These are phyloP conservation scores for Heterodera filipjevi DNA, from an alignment of 2,888 invertebrate species.

Conservation along the genomic window DNA sequence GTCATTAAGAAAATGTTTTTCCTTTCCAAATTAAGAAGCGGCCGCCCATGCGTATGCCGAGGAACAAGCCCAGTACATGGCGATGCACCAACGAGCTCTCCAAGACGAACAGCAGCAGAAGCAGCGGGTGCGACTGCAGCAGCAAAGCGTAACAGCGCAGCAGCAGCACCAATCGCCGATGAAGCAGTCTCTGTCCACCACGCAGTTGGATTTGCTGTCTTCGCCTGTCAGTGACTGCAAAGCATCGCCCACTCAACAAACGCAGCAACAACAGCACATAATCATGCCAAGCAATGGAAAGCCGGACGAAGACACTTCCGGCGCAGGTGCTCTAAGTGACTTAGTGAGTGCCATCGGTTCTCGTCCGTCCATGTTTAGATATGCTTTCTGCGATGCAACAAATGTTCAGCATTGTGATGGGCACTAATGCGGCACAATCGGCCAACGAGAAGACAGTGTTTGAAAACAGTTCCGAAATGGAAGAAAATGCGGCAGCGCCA, in stretches of 20 bases:
- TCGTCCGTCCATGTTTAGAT: slow-evolving; percentile 13
- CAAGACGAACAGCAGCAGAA: slow-evolving; percentile 39
- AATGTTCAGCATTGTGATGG: slow-evolving; percentile 47
- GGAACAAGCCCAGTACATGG: slow-evolving; percentile 53
- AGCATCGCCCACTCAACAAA: slow-evolving; percentile 27
- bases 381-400: slow-evolving; percentile 43
- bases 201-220: slow-evolving; percentile 23
- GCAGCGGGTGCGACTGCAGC: slow-evolving; percentile 1
- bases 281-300: slow-evolving; percentile 1
- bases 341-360: neutral
- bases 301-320: slow-evolving; percentile 10
- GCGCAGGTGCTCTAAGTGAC: too few relatives aligned
- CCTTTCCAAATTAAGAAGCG: slow-evolving; percentile 33
- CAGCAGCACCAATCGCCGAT: slow-evolving; percentile 13
- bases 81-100: slow-evolving; percentile 47
- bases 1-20: neutral
- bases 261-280: slow-evolving; percentile 28
- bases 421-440: slow-evolving; percentile 13
- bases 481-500: neutral
- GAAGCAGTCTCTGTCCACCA: slow-evolving; percentile 19
- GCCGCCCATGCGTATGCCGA: slow-evolving; percentile 50
- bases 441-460: slow-evolving; percentile 12
- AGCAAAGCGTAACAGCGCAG: neutral
- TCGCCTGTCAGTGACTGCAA: slow-evolving; percentile 26
- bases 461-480: neutral